These are phyloP conservation scores for Euleptes europaea DNA, from an alignment of 2,113 vertebrate species.

Conservation along the genomic window DNA sequence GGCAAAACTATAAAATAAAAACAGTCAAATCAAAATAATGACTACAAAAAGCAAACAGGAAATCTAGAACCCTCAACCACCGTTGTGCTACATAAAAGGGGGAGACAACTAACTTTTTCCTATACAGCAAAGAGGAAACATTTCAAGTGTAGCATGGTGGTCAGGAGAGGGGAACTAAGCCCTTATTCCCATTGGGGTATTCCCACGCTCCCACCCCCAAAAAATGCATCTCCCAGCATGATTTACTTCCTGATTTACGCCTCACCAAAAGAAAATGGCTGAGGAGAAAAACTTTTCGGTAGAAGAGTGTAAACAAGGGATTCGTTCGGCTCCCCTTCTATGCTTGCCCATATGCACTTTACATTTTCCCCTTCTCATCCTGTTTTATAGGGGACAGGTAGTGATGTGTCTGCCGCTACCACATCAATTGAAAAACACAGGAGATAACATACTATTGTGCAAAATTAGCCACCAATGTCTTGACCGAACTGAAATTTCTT, in stretches of 20 bases:
- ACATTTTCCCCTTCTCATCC: background rate
- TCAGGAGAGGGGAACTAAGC: background rate
- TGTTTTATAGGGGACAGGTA: background rate
- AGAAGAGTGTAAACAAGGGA: background rate
- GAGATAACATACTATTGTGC: background rate
- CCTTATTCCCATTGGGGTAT: too few relatives aligned
- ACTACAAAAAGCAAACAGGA: too few relatives aligned
- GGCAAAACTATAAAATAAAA: too few relatives aligned
- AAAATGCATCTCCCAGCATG: too few relatives aligned
- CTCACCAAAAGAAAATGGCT: background rate
- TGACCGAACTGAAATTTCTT: background rate
- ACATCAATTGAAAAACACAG: background rate
- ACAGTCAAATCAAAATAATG: too few relatives aligned
- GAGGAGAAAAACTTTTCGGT: background rate
- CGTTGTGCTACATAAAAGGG: too few relatives aligned
- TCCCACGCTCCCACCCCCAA: background rate
- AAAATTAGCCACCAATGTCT: background rate
- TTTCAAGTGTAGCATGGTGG: background rate
- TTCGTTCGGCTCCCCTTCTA: background rate
- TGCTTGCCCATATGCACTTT: background rate
- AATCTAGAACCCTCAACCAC: too few relatives aligned
- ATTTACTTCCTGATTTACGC: background rate
- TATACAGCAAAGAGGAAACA: too few relatives aligned
- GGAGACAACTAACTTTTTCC: too few relatives aligned
- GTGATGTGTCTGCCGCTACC: background rate